phyloP scores from a whole-genome alignment of 2,888 invertebrate genomes.

The Gasteruption jaculator region DNA sequence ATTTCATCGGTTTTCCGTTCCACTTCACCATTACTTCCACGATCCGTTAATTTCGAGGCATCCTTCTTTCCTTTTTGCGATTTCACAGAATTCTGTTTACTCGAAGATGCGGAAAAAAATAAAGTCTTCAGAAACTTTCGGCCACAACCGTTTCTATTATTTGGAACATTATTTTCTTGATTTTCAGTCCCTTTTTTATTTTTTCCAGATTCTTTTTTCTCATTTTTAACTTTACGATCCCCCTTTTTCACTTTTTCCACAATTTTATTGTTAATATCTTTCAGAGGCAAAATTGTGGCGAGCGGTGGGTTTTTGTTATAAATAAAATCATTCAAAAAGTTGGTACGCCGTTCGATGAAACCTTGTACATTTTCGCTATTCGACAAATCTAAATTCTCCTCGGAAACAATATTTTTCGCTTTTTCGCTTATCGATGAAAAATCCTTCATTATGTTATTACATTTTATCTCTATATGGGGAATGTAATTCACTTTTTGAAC shows the following conservation, averaged over 20 bases:
- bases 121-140: too few species aligned
- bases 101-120: too few species aligned
- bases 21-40: too few species aligned
- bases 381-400: conserved; percentile 16
- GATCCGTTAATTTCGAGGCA: too few species aligned
- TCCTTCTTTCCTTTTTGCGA: conserved; percentile 6
- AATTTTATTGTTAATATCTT: conserved; percentile 23
- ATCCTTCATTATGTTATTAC: conserved; percentile 12
- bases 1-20: too few species aligned
- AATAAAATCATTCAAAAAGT: conserved; percentile 17
- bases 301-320: conserved; percentile 9
- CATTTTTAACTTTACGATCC: background rate
- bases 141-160: too few species aligned
- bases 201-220: background rate
- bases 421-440: conserved; percentile 11
- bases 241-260: conserved; percentile 15
- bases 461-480: conserved; percentile 10
- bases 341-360: conserved; percentile 21
- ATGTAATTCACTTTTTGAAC: conserved; percentile 16
- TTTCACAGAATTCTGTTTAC: too few species aligned
- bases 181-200: background rate
- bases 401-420: conserved; percentile 9
- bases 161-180: background rate
- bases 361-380: conserved; percentile 10
- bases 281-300: conserved; percentile 18